Evolutionary conservation across 1,140 invertebrate species (phyloP), one percentile per base, ranked within the genome.

Genomic region (Pentalonia nigronervosa): DNA sequence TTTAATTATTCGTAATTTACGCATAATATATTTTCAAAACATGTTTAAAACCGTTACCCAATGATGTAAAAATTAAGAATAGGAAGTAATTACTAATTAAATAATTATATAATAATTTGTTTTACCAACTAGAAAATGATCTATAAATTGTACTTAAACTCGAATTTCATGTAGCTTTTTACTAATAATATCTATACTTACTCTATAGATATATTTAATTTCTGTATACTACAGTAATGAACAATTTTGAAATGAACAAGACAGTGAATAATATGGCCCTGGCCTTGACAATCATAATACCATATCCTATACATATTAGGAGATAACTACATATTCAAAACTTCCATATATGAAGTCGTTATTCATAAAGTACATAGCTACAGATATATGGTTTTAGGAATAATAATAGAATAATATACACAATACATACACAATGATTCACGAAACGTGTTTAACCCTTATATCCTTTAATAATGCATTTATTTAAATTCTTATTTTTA

Each of bases 281-380:
- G 89, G 11, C 89, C 89, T 90, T 90, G 53, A 67, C 53, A 67
- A 34, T 67, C 56, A 60, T n/a, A 76, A 76, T 76, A 76, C 14
- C 30, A n/a, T 90, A 45, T 67, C 25, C 56, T 67, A 60, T 90
- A 47, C 56, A 1, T 67, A 90, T 90, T 90, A 90, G 89, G 53
- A 90, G 53, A 53, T 53, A 45, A 90, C 56, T 47, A 47, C 34
- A 20, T 41, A 60, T 90, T 90, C 41, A 67, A 90, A 45, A 90
- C 36, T 36, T 67, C 56, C 53, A 67, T 60, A 21, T 90, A 67
- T 14, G 56, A 76, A 76, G 30, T 45, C 23, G 60, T 67, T 41
- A 90, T 90, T 45, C 20, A 76, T 41, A 90, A 90, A 36, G 36
- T 67, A 56, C 89, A 21, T 53, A 0, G 25, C 8, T 21, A 34